Evolutionary conservation across 2,797 vertebrate genomes (phyloP), one percentile per base, ranked within the genome.

Genomic region (Pangasius larnaudii): DNA sequence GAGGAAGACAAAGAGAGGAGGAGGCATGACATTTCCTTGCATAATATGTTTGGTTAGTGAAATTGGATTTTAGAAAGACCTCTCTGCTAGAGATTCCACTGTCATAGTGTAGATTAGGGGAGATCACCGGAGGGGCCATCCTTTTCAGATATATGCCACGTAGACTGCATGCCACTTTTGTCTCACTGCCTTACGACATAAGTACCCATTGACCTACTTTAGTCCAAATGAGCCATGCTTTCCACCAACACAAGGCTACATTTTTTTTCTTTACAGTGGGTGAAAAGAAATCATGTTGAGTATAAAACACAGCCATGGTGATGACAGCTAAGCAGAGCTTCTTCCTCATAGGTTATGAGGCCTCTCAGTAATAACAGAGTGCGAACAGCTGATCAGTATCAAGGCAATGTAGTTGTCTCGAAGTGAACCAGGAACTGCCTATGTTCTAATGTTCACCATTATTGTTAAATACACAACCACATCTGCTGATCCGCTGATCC

Each of bases 151-250:
- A 46, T 61, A 42, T 58, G 33, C 78, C 59, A 18, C 67, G 16
- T 24, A 86, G 51, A 49, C 74, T 83, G 75, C 19, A 16, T 49
- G 83, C 46, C 53, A 56, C 80, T 85, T 90, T 88, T 89, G 74
- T 80, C 69, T 92, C 51, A 63, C 74, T 39, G 36, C 49, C 42
- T 85, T 80, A 86, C 65, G 85, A 90, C 65, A 69, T 46, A 89
- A 85, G 85, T 82, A 85, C 84, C 75, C 85, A 85, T 42, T 92
- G 88, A 92, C 91, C 92, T 90, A 90, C 87, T 90, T 92, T 86
- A 86, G 65, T 84, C 81, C 56, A 79, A 89, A 89, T 84, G 87
- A 86, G 74, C 74, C 56, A 30, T 88, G 83, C 65, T 90, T 88
- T 90, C 80, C 46, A 77, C 71, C 51, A 83, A 87, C 78, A 85